A percentile compares a stretch with the other conserved stretches of the same genome.
These are phyloP conservation scores for Gymnothorax reevesii DNA, from an alignment of 2,797 vertebrate species.

Conservation along the genomic window DNA sequence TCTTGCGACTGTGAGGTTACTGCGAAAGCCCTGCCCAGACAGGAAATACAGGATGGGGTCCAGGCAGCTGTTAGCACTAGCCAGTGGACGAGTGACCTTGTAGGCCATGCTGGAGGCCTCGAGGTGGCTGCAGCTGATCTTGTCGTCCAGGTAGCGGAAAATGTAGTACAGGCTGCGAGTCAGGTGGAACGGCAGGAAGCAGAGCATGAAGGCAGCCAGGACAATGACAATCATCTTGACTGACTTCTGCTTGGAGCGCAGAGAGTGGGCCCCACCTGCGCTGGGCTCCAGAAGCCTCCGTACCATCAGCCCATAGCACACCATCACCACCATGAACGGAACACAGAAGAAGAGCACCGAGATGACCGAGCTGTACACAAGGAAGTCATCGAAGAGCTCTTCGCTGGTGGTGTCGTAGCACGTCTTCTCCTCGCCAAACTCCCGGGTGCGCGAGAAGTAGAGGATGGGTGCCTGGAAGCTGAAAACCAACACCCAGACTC, in stretches of 20 bases:
- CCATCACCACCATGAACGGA: constrained; percentile 85
- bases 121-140: constrained; percentile 79
- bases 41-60: constrained; percentile 94
- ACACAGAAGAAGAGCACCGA: constrained; percentile 83
- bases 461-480: constrained; percentile 85
- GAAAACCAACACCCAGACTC: constrained; percentile 80
- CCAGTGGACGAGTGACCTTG: constrained; percentile 88
- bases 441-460: constrained; percentile 84
- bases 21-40: constrained; percentile 79
- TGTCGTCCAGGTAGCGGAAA: constrained; percentile 79
- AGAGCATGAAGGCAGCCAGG: constrained; percentile 82
- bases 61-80: constrained; percentile 91
- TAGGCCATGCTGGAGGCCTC: constrained; percentile 85
- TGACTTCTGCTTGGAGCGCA: constrained; percentile 85
- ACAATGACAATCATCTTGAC: constrained; percentile 94
- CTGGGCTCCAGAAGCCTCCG: constrained; percentile 75
- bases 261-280: constrained; percentile 47
- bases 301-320: constrained; percentile 88
- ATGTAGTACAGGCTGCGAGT: constrained; percentile 91
- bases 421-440: constrained; percentile 51
- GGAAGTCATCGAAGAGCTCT: constrained; percentile 82
- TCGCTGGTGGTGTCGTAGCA: constrained; percentile 91
- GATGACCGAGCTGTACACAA: constrained; percentile 86
- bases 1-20: constrained; percentile 52
- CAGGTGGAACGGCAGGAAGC: constrained; percentile 93